Evolutionary conservation across 2,797 vertebrate genomes (phyloP), one percentile per base, ranked within the genome.

Genomic region (Apogon talboti): DNA sequence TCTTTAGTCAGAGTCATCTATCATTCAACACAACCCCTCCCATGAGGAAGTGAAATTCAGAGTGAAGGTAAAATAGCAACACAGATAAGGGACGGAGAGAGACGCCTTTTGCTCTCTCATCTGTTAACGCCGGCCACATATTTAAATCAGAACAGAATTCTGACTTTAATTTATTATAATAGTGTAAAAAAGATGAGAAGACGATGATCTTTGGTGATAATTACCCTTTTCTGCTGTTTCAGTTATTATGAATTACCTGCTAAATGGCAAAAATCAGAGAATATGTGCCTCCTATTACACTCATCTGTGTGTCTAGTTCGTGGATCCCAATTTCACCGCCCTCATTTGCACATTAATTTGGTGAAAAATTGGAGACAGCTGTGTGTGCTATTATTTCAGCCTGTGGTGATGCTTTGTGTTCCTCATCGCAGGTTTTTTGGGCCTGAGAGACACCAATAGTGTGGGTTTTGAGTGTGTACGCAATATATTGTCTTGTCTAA

Each of bases 1-100:
- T 87, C 77, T 85, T 89, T 81, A 79, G 86, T 67, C 41, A 47
- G 63, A 90, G 80, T 87, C 90, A 90, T 92, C 84, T 86, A 91
- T 92, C 88, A 90, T 92, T 91, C 85, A 91, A 73, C 66, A 66
- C 43, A 45, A 68, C 61, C 57, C 79, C 75, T 86, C 83, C 83
- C 79, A 63, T 46, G 70, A 86, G 84, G 74, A 55, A 66, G 35
- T n/a, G 42, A 59, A 21, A 61, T 14, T 53, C 52, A 56, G 66
- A 51, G 44, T 47, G 38, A 66, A 62, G 18, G 28, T 53, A 74
- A 69, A 68, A 71, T 8, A 71, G 55, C 15, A 76, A 11, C 33
- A 69, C 19, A 45, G 40, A 56, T 18, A n/a, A 51, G 16, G 63
- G 28, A 57, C 24, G 28, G 4, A 28, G 37, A 35, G 7, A 57